Evolutionary conservation across 2,888 invertebrate genomes (phyloP), one percentile per base, ranked within the genome.

Genomic region (Andrena camellia): DNA sequence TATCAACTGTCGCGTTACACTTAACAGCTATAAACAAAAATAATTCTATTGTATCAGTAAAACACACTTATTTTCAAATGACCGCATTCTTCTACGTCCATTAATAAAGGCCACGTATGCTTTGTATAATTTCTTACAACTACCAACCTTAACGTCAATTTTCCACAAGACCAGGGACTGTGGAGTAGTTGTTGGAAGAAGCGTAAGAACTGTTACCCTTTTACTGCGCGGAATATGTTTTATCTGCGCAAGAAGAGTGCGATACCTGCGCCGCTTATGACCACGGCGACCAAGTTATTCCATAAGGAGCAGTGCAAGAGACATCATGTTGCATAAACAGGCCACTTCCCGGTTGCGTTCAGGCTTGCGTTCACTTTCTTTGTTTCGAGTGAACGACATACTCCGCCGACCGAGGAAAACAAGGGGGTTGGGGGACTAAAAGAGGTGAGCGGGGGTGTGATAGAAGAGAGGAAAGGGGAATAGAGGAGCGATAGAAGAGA

Each of bases 361-460:
- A 48, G 69, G 72, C 54, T 57, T 10, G 54, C 82, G 83, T 85
- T 85, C 86, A 75, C 84, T 86, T 84, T 86, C 83, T 78, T 85
- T 86, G 85, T 86, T 63, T 78, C 69, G 52, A 57, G 35, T 17
- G 63, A 80, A 62, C 70, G 68, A 31, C 74, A 66, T 23, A 77
- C 66, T 42, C 13, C 10, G n/a, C 26, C 26, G 17, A 17, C 33
- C 50, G 52, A 10, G 20, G 20, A 10, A 20, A 57, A 35, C 33
- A n/a, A 7, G 23, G 62, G 26, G 33, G 5, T n/a, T 20, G 50
- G 10, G 33, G 68, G 42, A 63, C 54, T 48, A 48, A 31, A 17
- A n/a, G 42, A 59, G n/a, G 42, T 33, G 8, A 33, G 62, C 50
- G 42, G 54, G 50, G 62, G 23, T 20, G 7, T 4, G 8, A 26